Conservation (phyloP, 2,797 vertebrate species). For the Rachycentron canadum region DNA sequence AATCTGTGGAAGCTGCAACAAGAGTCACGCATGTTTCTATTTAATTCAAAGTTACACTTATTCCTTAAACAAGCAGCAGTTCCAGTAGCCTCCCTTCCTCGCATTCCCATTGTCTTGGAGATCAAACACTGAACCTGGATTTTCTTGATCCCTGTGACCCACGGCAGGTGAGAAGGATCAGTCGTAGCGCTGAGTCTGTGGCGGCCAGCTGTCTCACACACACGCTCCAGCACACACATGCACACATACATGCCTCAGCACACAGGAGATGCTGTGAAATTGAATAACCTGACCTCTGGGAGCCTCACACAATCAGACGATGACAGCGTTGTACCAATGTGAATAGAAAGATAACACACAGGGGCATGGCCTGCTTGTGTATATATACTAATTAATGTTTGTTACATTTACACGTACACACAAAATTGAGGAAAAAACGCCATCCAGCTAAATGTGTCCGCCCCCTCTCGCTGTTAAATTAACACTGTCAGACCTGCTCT, state of each 20-base stretch:
- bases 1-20: background rate
- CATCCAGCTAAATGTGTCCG: background rate
- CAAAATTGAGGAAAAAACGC: background rate
- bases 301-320: slow-evolving; percentile 8
- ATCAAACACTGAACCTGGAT: slow-evolving; percentile 48
- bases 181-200: slow-evolving; percentile 32
- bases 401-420: background rate
- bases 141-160: slow-evolving; percentile 57
- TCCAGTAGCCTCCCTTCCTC: slow-evolving; percentile 7
- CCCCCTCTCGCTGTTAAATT: background rate
- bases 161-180: slow-evolving; percentile 70
- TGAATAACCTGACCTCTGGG: slow-evolving; percentile 39
- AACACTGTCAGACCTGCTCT: slow-evolving; percentile 19
- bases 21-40: background rate
- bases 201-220: slow-evolving; percentile 69
- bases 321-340: background rate
- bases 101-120: slow-evolving; percentile 15
- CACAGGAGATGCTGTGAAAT: slow-evolving; percentile 33
- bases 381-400: background rate
- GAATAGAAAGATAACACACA: background rate
- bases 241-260: slow-evolving; percentile 37
- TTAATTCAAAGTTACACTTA: background rate
- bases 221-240: slow-evolving; percentile 19
- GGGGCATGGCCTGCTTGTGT: background rate
- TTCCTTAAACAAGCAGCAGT: background rate